phyloP scores from a whole-genome alignment of 2,888 invertebrate species.

The Tortrix viridana region DNA sequence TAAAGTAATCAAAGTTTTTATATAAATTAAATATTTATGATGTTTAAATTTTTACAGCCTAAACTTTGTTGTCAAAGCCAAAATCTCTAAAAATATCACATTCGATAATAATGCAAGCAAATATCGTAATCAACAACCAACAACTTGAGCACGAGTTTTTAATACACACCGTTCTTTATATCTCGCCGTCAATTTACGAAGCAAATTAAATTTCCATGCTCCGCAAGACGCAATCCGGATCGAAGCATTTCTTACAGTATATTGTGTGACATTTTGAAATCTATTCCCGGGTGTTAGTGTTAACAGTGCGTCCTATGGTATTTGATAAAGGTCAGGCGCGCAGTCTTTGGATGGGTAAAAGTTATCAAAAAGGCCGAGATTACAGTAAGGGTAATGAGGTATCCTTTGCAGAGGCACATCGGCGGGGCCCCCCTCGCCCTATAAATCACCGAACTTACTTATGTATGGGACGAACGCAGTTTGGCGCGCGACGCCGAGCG shows the following conservation, averaged over 20 bases:
- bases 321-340: slow-evolving; percentile 58
- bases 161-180: background rate
- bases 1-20: slow-evolving; percentile 13
- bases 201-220: background rate
- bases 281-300: slow-evolving; percentile 25
- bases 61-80: no score
- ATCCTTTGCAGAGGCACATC: slow-evolving; percentile 75
- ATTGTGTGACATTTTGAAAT: slow-evolving; percentile 26
- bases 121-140: no score
- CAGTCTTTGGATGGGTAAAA: slow-evolving; percentile 64
- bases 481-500: slow-evolving; percentile 75
- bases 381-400: slow-evolving; percentile 82
- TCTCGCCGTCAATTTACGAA: background rate
- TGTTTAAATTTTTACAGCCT: background rate
- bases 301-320: slow-evolving; percentile 40
- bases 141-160: background rate
- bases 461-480: slow-evolving; percentile 69
- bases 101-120: no score
- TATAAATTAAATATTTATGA: background rate
- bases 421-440: slow-evolving; percentile 56
- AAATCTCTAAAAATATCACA: background rate
- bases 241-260: background rate
- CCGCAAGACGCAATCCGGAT: background rate
- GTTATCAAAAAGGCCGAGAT: slow-evolving; percentile 80
- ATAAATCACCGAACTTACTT: slow-evolving; percentile 68